Percentiles rank a stretch among this genome's conserved stretches.
These are phyloP conservation scores for Gnathonemus longibarbis DNA, from an alignment of 2,113 vertebrate species.

Conservation along the genomic window DNA sequence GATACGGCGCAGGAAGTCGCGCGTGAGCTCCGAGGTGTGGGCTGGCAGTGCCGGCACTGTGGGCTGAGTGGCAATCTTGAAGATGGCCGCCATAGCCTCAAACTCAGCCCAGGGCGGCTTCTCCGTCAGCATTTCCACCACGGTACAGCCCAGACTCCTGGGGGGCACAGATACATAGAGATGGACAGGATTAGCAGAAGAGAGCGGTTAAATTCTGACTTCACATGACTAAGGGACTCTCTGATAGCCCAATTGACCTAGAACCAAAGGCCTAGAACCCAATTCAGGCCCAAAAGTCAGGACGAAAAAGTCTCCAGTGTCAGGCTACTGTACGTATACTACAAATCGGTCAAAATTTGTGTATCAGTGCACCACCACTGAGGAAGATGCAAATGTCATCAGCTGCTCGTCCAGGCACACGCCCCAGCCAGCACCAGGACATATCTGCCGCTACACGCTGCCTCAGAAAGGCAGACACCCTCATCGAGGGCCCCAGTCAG, in stretches of 20 bases:
- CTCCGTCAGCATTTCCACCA: constrained; percentile 94
- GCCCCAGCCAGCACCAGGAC: not conserved
- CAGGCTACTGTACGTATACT: not conserved
- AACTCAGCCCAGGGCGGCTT: constrained; percentile 95
- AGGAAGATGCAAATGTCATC: not conserved
- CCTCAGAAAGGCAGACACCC: not conserved
- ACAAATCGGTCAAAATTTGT: not conserved
- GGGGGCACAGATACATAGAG: not conserved
- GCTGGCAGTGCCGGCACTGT: constrained; percentile 87
- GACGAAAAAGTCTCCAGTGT: not conserved
- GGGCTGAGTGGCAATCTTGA: constrained; percentile 94
- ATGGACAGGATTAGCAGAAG: not conserved
- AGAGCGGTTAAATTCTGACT: not conserved
- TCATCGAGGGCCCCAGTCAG: not conserved
- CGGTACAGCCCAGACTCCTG: constrained; percentile 91
- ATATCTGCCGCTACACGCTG: not conserved
- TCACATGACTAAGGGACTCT: not conserved
- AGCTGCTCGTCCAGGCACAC: not conserved
- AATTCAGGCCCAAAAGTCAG: not conserved
- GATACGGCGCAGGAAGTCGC: constrained; percentile 84
- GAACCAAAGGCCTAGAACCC: not conserved
- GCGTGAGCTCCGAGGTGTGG: constrained; percentile 77
- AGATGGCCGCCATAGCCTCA: constrained; percentile 94
- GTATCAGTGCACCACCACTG: not conserved
- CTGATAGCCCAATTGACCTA: not conserved